These are phyloP conservation scores for Hydropsyche tenuis DNA, from an alignment of 1,140 invertebrate species.

Conservation along the genomic window DNA sequence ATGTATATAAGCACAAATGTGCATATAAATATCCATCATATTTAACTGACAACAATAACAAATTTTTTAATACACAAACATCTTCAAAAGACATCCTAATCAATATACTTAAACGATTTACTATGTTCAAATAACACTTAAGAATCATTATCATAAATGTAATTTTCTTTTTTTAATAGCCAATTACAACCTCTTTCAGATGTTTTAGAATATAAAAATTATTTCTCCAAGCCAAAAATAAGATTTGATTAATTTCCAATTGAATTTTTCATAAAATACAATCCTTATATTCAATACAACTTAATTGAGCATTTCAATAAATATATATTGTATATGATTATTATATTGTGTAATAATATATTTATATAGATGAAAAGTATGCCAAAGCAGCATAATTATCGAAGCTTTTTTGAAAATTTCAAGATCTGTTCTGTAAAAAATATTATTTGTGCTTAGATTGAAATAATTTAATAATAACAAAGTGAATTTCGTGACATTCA, in stretches of 20 bases:
- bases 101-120: neutral
- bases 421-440: too few species aligned
- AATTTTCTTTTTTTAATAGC: neutral
- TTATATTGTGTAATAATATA: too few species aligned
- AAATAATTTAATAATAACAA: too few species aligned
- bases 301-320: slow-evolving; percentile 26
- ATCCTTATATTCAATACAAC: slow-evolving; percentile 19
- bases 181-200: neutral
- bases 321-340: neutral
- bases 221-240: slow-evolving; percentile 9
- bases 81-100: slow-evolving; percentile 26
- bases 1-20: slow-evolving; percentile 31
- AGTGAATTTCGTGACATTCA: too few species aligned
- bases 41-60: slow-evolving; percentile 49
- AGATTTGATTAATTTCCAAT: too few species aligned
- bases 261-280: neutral
- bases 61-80: slow-evolving; percentile 44
- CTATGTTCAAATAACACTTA: slow-evolving; percentile 11
- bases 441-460: too few species aligned
- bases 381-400: too few species aligned
- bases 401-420: too few species aligned
- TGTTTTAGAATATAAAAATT: slow-evolving; percentile 19
- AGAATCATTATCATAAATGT: neutral
- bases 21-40: slow-evolving; percentile 37
- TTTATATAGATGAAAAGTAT: too few species aligned